Evolutionary conservation across 1,140 invertebrate genomes (phyloP), one percentile per base, ranked within the genome.

Genomic region (Aphis craccivora): DNA sequence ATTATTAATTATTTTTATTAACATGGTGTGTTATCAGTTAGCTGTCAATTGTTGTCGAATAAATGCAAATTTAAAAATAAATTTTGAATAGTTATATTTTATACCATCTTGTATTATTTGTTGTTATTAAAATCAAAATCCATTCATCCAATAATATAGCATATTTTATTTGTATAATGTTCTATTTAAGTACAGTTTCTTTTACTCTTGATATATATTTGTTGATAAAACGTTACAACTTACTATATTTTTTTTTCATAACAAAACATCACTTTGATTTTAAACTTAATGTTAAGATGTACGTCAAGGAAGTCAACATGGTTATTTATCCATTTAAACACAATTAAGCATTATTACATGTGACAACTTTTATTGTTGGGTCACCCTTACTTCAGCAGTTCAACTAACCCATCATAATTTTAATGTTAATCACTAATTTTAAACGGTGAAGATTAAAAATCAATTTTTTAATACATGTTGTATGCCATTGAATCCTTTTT

Each of bases 241-340:
- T n/a, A n/a, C 20, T 25, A 22, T 83, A 23, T 37, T 25, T 20
- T 25, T 43, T 86, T 86, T 25, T 86, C 83, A 25, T 43, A 4
- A 25, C 60, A n/a, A 76, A 76, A 76, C n/a, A 86, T 86, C 83
- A 86, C 83, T 86, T 86, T 86, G 23, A 40, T 40, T 86, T 86
- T 43, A 86, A 86, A 86, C 23, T n/a, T 76, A 23, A 40, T 18
- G 83, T 40, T 86, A 86, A 86, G 23, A 86, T 40, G 25, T 5
- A 25, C 8, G 83, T 86, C 83, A 43, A 25, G 37, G 23, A 43
- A 86, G 84, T 45, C 84, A 25, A 23, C 43, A 45, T 23, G 40
- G 83, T 84, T 84, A 84, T 22, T 22, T 25, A 7, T 40, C 9
- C 23, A 84, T 84, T 84, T 40, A 25, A 40, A 40, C 83, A 43